Evolutionary conservation across 2,113 vertebrate genomes (phyloP).

Genomic region (Hyperoodon ampullatus): DNA sequence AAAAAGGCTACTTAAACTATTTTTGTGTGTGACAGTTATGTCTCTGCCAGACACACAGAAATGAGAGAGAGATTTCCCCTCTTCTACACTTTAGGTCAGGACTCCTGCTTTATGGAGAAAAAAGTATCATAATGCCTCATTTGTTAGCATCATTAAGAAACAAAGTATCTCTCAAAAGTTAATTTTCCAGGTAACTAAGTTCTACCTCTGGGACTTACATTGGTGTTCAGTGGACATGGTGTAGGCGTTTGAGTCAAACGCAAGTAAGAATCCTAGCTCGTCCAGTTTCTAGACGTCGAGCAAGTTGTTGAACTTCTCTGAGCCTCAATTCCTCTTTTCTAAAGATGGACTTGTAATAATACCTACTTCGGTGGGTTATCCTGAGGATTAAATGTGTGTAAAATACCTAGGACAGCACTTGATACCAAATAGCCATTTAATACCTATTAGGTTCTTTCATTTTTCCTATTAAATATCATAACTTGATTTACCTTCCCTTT

Average conservation of each 20-base stretch:
- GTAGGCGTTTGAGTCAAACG: neutral
- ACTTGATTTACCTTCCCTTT: neutral
- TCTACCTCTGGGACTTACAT: neutral
- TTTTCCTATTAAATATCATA: neutral
- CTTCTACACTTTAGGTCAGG: neutral
- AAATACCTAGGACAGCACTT: neutral
- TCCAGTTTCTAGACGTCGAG: neutral
- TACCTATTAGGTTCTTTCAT: neutral
- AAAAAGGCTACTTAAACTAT: too few species aligned
- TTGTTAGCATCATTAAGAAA: conserved; percentile 41
- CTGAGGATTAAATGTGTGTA: neutral
- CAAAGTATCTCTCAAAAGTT: neutral
- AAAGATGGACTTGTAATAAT: neutral
- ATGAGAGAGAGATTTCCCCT: neutral
- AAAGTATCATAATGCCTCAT: neutral
- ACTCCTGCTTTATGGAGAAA: neutral
- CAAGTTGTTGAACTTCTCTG: neutral
- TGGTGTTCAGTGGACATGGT: neutral
- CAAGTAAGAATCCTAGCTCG: neutral
- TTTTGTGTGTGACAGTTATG: neutral
- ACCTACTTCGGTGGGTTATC: neutral
- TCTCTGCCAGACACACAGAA: conserved; percentile 30
- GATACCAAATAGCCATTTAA: neutral
- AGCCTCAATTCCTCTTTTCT: neutral
- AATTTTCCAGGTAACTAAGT: neutral